Evolutionary conservation across 2,797 vertebrate genomes (phyloP).

Genomic region (Arnoldichthys spilopterus): DNA sequence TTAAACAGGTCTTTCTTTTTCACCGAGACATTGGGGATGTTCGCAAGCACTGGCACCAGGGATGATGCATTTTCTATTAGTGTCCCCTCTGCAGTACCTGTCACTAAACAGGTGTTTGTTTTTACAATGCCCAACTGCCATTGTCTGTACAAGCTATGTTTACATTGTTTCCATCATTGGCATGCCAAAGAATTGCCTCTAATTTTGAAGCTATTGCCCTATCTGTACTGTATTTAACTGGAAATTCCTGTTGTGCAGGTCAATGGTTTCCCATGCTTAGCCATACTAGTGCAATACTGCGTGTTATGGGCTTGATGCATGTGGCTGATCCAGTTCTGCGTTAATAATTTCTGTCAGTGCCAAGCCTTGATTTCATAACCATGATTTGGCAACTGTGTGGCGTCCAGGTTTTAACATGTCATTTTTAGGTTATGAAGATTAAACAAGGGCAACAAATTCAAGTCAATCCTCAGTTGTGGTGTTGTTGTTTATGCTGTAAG

Average conservation of each 20-base stretch:
- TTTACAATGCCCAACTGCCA: background rate
- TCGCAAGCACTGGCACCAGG: background rate
- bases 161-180: background rate
- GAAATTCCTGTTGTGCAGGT: conserved; percentile 50
- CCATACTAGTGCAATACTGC: background rate
- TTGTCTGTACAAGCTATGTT: background rate
- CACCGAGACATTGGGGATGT: background rate
- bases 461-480: background rate
- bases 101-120: background rate
- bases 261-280: conserved; percentile 46
- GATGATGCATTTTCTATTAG: background rate
- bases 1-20: conserved; percentile 21
- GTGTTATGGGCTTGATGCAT: background rate
- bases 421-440: background rate
- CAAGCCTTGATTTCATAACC: background rate
- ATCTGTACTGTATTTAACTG: conserved; percentile 4
- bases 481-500: too few species aligned
- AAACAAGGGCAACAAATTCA: background rate
- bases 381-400: background rate
- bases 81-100: background rate
- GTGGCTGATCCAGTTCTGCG: background rate
- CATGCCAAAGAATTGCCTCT: background rate
- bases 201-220: background rate
- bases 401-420: background rate
- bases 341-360: conserved; percentile 3